Evolutionary conservation across 2,797 vertebrate species (phyloP).

Genomic region (Lacerta agilis): DNA sequence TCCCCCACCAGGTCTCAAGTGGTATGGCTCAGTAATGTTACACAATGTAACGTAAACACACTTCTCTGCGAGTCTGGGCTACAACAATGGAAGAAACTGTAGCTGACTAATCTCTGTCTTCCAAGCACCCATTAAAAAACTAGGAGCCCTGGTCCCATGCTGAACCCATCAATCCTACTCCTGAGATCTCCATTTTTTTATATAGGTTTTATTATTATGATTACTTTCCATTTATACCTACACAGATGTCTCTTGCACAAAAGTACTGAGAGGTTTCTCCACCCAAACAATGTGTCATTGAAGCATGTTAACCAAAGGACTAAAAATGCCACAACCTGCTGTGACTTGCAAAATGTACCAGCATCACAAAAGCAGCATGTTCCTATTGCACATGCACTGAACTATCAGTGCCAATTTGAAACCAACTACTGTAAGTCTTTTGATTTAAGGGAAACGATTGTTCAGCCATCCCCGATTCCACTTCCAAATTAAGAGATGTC

Average conservation of each 20-base stretch:
- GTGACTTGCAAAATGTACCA: background rate
- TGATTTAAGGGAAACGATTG: background rate
- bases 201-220: background rate
- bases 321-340: background rate
- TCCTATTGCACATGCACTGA: background rate
- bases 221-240: slow-evolving; percentile 13
- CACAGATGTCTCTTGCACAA: background rate
- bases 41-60: too few relatives aligned
- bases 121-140: background rate
- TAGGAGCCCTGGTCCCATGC: background rate
- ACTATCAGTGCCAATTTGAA: background rate
- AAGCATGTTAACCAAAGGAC: background rate
- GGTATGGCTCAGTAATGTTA: background rate
- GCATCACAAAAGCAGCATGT: background rate
- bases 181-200: too few relatives aligned
- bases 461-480: background rate
- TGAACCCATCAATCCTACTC: background rate
- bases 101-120: background rate
- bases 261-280: background rate
- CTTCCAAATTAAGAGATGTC: background rate
- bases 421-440: background rate
- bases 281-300: background rate
- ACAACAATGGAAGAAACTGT: background rate
- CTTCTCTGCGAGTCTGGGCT: background rate
- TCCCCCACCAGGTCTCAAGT: background rate